Conservation (phyloP, 2,797 vertebrate species). For the Silurus lanzhouensis region DNA sequence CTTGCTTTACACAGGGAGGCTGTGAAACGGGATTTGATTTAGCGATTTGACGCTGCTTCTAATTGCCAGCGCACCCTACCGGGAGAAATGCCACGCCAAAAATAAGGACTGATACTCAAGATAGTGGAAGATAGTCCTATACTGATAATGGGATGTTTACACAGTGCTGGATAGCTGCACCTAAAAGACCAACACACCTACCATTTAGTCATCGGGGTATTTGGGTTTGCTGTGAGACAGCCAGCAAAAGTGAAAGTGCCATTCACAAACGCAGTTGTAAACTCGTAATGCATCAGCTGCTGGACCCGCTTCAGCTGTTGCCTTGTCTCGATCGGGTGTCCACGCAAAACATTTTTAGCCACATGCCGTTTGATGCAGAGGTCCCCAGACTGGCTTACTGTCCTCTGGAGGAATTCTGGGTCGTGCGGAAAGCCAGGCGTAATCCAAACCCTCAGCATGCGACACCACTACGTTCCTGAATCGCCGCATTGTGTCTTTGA, state of each 20-base stretch:
- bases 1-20: conserved; percentile 41
- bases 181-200: conserved; percentile 21
- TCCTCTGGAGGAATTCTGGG: conserved; percentile 59
- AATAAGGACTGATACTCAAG: conserved; percentile 44
- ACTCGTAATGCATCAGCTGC: conserved; percentile 19
- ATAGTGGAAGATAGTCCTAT: conserved; percentile 40
- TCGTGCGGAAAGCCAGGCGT: conserved; percentile 58
- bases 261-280: background rate
- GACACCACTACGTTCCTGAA: conserved; percentile 63
- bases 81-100: conserved; percentile 27
- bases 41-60: conserved; percentile 31
- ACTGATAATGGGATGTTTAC: conserved; percentile 50
- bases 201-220: background rate
- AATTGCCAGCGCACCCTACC: conserved; percentile 50
- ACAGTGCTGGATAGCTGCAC: conserved; percentile 45
- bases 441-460: conserved; percentile 64
- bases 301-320: conserved; percentile 21
- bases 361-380: conserved; percentile 32
- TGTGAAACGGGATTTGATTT: conserved; percentile 56
- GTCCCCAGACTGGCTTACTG: conserved; percentile 41
- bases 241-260: background rate
- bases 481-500: conserved; percentile 67
- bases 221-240: background rate
- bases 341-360: conserved; percentile 40
- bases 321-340: conserved; percentile 25